A percentile compares a stretch with the other conserved stretches of the same genome.
Conservation (phyloP, 1,140 invertebrate genomes). For the Bombus superbus region DNA sequence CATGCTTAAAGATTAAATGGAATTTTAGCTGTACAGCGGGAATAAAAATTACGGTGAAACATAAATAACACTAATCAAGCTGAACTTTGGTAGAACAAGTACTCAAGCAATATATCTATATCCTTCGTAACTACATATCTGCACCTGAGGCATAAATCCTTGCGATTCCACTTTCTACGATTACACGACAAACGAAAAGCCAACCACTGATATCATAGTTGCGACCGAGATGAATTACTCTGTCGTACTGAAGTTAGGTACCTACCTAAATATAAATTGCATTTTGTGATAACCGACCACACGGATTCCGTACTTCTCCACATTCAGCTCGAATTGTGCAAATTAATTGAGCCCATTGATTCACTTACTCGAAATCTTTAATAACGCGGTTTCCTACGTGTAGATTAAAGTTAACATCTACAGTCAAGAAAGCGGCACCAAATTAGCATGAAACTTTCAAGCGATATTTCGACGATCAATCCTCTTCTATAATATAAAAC, state of each 20-base stretch:
- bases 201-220: constrained; percentile 39
- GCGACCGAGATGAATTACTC: constrained; percentile 42
- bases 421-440: background rate
- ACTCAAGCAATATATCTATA: background rate
- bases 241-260: constrained; percentile 21
- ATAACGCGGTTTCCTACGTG: background rate
- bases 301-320: background rate
- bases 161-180: constrained; percentile 49
- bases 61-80: background rate
- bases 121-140: constrained; percentile 4
- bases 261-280: constrained; percentile 44
- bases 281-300: constrained; percentile 18
- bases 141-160: constrained; percentile 41
- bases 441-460: background rate
- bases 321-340: constrained; percentile 11
- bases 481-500: no score
- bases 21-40: no score
- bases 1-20: background rate
- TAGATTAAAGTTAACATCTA: background rate
- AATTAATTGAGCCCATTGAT: constrained; percentile 8
- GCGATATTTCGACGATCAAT: background rate
- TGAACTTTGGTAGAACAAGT: background rate
- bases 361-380: constrained; percentile 16
- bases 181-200: constrained; percentile 39
- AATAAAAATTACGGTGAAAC: background rate